A percentile compares a stretch with the other conserved stretches of the same genome.
phyloP scores from a whole-genome alignment of 2,113 vertebrate species.

The Cynopterus brachyotis region DNA sequence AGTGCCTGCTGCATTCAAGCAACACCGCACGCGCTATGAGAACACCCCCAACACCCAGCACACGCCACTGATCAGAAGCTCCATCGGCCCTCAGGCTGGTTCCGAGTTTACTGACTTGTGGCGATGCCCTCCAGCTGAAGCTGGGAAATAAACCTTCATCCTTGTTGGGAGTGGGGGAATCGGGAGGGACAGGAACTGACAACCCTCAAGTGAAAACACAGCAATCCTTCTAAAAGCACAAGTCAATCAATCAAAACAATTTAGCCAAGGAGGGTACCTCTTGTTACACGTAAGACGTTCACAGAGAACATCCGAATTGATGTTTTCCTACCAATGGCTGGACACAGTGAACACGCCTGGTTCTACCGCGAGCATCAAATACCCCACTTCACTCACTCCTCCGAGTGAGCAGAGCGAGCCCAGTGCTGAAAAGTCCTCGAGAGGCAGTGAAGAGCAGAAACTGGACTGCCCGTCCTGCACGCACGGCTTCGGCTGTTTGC shows the following conservation, averaged over 20 bases:
- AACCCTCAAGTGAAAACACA: background rate
- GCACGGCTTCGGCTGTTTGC: background rate
- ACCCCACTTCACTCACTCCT: background rate
- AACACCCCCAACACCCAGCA: no score
- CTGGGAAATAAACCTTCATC: background rate
- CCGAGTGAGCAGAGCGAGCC: background rate
- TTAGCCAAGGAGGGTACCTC: background rate
- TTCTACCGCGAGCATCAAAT: background rate
- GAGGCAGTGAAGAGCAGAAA: background rate
- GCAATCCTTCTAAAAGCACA: background rate
- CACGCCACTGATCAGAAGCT: background rate
- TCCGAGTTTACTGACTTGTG: background rate
- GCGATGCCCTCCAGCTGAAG: background rate
- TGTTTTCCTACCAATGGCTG: background rate
- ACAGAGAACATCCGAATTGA: background rate
- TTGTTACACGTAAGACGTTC: background rate
- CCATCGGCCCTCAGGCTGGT: background rate
- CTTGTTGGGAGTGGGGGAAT: no score
- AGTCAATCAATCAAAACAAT: background rate
- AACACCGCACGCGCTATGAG: background rate
- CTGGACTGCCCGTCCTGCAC: background rate
- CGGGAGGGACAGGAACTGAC: background rate
- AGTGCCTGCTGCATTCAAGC: background rate
- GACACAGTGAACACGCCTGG: background rate
- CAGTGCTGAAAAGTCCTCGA: background rate